Evolutionary conservation across 1,140 invertebrate genomes (phyloP).

Genomic region (Trissolcus basalis): DNA sequence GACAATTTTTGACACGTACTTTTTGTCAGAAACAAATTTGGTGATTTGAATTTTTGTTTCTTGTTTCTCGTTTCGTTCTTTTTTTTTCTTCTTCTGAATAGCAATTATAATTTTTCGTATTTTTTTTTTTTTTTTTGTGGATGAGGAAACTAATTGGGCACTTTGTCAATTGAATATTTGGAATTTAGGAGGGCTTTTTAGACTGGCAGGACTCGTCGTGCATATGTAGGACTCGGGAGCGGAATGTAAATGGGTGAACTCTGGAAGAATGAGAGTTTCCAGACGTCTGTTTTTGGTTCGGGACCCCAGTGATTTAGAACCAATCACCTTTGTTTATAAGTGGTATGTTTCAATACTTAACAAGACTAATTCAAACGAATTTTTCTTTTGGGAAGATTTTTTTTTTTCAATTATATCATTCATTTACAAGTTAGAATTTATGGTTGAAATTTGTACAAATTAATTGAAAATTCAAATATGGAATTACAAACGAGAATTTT

Average conservation of each 20-base stretch:
- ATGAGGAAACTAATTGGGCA: constrained; percentile 55
- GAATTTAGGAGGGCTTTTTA: constrained; percentile 37
- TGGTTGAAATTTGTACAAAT: too few species aligned
- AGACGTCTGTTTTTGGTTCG: constrained; percentile 26
- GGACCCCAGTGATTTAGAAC: neutral
- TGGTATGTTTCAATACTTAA: constrained; percentile 36
- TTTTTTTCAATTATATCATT: too few species aligned
- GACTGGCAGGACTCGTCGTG: constrained; percentile 28
- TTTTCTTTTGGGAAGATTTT: too few species aligned
- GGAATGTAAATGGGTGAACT: constrained; percentile 37
- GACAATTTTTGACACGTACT: neutral
- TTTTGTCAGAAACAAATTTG: neutral
- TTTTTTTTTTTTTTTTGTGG: too few species aligned
- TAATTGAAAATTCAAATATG: too few species aligned
- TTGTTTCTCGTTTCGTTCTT: constrained; percentile 3
- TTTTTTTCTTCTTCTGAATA: constrained; percentile 11
- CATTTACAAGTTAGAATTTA: too few species aligned
- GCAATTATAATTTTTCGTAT: constrained; percentile 27
- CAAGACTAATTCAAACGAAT: neutral
- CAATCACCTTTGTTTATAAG: constrained; percentile 45
- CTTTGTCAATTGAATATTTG: constrained; percentile 60
- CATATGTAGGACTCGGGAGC: constrained; percentile 34
- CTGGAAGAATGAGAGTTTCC: constrained; percentile 31
- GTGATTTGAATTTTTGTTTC: too few species aligned
- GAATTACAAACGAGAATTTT: too few species aligned